Evolutionary conservation across 2,797 vertebrate genomes (phyloP).

Genomic region (Enteromius argenteus): DNA sequence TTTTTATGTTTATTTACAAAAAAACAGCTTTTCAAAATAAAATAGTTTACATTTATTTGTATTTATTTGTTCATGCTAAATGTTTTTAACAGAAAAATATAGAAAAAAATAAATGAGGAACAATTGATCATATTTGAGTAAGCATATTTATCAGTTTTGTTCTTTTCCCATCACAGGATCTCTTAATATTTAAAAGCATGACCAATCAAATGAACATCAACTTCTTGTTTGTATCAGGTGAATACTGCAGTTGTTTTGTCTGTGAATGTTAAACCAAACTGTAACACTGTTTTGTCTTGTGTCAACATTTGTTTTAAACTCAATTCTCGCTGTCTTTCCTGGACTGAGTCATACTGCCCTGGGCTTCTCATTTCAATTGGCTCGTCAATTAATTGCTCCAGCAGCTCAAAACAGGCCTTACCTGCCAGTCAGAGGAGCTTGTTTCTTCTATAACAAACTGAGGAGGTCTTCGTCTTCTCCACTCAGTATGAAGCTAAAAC

Average conservation of each 20-base stretch:
- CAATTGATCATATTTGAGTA: background rate
- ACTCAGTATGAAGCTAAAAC: conserved; percentile 63
- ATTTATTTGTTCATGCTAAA: background rate
- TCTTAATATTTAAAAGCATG: background rate
- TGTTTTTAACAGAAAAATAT: background rate
- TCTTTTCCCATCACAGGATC: background rate
- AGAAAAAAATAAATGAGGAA: no score
- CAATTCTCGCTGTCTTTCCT: conserved; percentile 1
- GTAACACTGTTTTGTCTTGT: conserved; percentile 22
- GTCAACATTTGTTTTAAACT: conserved; percentile 26
- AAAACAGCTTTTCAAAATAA: background rate
- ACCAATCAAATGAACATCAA: background rate
- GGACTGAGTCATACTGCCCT: conserved; percentile 65
- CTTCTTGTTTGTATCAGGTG: background rate
- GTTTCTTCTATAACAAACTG: conserved; percentile 71
- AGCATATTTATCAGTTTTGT: background rate
- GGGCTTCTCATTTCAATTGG: conserved; percentile 44
- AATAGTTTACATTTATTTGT: background rate
- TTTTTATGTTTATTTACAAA: background rate
- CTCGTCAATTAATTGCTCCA: conserved; percentile 61
- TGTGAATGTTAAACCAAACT: background rate
- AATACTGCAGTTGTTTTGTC: background rate
- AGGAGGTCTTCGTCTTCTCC: conserved; percentile 62
- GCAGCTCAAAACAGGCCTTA: conserved; percentile 67
- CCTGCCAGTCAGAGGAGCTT: conserved; percentile 75